Conservation (phyloP, 2,888 invertebrate species). For the Eristalis pertinax region DNA sequence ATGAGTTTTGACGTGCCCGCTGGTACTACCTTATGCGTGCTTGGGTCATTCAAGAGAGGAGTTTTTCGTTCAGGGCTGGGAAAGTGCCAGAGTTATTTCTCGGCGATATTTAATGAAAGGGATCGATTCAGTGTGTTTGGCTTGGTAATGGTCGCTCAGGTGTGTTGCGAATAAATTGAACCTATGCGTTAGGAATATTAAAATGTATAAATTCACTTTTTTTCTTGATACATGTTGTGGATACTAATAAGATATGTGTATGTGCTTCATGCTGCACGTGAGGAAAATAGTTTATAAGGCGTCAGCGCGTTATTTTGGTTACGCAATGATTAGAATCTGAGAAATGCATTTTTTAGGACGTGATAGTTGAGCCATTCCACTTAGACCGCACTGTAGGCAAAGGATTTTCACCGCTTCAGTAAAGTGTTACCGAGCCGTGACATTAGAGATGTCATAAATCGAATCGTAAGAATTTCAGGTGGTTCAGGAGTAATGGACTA, state of each 20-base stretch:
- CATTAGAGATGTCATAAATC: not conserved
- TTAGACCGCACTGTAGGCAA: not conserved
- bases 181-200: slow-evolving; percentile 49
- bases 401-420: not conserved
- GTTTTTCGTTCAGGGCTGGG: slow-evolving; percentile 31
- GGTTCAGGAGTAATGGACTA: too few relatives aligned
- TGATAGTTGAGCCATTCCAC: not conserved
- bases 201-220: slow-evolving; percentile 52
- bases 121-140: slow-evolving; percentile 25
- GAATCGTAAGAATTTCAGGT: not conserved
- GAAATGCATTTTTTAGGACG: not conserved
- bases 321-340: slow-evolving; percentile 37
- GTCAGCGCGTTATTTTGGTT: slow-evolving; percentile 9
- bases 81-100: slow-evolving; percentile 44
- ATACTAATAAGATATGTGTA: slow-evolving; percentile 54
- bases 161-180: slow-evolving; percentile 61
- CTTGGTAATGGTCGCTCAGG: slow-evolving; percentile 35
- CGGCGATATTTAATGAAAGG: slow-evolving; percentile 48
- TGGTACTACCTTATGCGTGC: slow-evolving; percentile 23
- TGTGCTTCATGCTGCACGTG: slow-evolving; percentile 40
- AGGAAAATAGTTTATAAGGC: slow-evolving; percentile 17
- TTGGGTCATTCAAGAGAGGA: slow-evolving; percentile 25
- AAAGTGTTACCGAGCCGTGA: not conserved
- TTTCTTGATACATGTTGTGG: slow-evolving; percentile 46
- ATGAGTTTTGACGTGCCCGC: slow-evolving; percentile 37